Evolutionary conservation across 2,888 invertebrate species (phyloP).

Genomic region (Geophilus truncorum): DNA sequence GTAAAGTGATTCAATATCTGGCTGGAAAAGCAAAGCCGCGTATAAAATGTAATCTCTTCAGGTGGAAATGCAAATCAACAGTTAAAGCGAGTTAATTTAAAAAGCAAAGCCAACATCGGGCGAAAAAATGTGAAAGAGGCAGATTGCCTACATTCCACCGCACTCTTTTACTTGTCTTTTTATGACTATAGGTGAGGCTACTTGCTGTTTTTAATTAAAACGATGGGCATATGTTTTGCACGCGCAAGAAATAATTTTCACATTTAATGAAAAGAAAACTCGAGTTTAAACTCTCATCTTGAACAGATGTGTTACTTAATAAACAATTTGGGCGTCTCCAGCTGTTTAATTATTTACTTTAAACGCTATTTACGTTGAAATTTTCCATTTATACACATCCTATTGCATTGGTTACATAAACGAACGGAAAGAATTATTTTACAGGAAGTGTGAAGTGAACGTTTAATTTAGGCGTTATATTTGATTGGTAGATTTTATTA

Average conservation of each 20-base stretch:
- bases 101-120: background rate
- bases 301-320: background rate
- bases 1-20: background rate
- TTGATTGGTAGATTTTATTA: too few relatives aligned
- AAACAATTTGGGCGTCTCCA: background rate
- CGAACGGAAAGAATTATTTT: too few relatives aligned
- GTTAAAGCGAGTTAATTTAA: constrained; percentile 1
- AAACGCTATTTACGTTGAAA: background rate
- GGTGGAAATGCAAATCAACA: background rate
- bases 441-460: too few relatives aligned
- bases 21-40: background rate
- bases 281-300: background rate
- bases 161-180: background rate
- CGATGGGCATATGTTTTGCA: constrained; percentile 15
- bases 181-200: background rate
- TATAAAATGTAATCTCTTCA: background rate
- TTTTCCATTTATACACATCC: too few relatives aligned
- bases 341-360: background rate
- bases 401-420: too few relatives aligned
- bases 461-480: too few relatives aligned
- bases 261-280: background rate
- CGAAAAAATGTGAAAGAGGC: background rate
- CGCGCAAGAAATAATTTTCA: background rate
- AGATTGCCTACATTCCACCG: background rate
- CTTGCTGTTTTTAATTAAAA: background rate